These are phyloP conservation scores for Taxidea taxus DNA, from an alignment of 2,113 vertebrate genomes.

Conservation along the genomic window DNA sequence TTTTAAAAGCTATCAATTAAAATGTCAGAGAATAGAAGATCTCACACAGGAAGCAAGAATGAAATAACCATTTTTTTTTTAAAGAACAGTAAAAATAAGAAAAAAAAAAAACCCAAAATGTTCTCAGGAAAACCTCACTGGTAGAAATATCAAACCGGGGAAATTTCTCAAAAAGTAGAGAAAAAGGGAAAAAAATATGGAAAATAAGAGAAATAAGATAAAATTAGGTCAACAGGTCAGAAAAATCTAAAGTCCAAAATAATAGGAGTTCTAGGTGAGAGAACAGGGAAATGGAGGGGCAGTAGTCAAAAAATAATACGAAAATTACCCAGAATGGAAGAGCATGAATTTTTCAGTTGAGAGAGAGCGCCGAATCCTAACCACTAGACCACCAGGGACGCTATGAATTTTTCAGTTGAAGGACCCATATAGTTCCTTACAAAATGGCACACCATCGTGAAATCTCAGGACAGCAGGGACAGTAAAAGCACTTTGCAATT, in stretches of 20 bases:
- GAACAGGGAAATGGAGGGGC: neutral
- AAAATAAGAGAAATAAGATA: conserved; percentile 8
- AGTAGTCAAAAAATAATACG: neutral
- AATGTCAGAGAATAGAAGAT: conserved; percentile 3
- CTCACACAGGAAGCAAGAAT: neutral
- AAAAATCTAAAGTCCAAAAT: neutral
- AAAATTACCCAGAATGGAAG: neutral
- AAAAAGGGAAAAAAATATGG: neutral
- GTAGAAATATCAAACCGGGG: neutral
- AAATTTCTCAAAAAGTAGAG: neutral
- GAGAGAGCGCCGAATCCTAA: no score
- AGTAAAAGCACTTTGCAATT: neutral
- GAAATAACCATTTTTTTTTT: neutral
- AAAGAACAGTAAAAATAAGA: neutral
- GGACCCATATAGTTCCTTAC: neutral
- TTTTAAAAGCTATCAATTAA: neutral
- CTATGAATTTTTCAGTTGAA: neutral
- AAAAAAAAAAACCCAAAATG: neutral
- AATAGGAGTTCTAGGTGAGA: neutral
- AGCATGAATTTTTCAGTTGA: neutral
- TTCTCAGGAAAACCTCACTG: neutral
- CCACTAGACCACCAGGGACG: no score
- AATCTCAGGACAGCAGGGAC: neutral
- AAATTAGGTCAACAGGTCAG: neutral
- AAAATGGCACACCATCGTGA: neutral